phyloP scores from a whole-genome alignment of 64 coral and sea anemone genomes.

The Dendrophyllia cribrosa region DNA sequence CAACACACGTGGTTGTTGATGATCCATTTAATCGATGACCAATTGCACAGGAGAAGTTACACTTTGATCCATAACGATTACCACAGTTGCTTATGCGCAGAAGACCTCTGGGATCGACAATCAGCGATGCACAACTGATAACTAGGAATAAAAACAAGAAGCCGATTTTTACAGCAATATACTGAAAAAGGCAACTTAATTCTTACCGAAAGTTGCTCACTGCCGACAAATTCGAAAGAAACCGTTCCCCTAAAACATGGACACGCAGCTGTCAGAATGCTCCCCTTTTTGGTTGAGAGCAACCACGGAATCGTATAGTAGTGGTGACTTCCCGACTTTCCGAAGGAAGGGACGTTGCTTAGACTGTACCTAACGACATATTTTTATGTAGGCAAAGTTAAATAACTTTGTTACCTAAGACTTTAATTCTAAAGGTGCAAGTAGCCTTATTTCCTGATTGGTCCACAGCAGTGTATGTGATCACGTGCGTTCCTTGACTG shows the following conservation, averaged over 20 bases:
- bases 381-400: too few species aligned
- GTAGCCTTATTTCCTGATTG: conserved; percentile 34
- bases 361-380: too few species aligned
- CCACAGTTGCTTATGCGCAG: conserved; percentile 26
- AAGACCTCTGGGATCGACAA: neutral
- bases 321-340: too few species aligned
- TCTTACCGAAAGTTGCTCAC: too few species aligned
- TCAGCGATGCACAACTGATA: conserved; percentile 13
- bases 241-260: too few species aligned
- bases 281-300: too few species aligned
- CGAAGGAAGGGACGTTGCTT: too few species aligned
- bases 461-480: conserved; percentile 54
- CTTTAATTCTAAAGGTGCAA: conserved; percentile 39
- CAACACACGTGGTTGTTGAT: conserved; percentile 11
- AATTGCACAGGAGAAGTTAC: conserved; percentile 32
- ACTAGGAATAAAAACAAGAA: neutral
- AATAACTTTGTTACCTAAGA: conserved; percentile 1
- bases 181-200: too few species aligned
- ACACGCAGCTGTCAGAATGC: too few species aligned
- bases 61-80: conserved; percentile 19
- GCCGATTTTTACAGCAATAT: neutral
- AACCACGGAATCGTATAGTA: too few species aligned
- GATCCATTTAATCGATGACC: conserved; percentile 42
- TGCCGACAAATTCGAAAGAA: too few species aligned
- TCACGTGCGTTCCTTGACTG: conserved; percentile 9